These are phyloP conservation scores for Mesochorus sp. DNA, from an alignment of 2,888 invertebrate species.

Conservation along the genomic window DNA sequence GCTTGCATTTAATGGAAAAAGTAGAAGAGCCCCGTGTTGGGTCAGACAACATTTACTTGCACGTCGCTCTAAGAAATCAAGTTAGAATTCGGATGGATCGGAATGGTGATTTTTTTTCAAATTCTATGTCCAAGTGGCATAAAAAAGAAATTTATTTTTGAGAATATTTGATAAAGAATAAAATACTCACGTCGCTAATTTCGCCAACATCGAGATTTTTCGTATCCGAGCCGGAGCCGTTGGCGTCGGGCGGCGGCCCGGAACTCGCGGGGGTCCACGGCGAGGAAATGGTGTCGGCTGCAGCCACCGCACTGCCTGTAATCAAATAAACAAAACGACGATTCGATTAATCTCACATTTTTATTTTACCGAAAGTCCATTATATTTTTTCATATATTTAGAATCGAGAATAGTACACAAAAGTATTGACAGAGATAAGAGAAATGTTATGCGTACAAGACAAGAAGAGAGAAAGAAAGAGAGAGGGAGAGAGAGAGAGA, in stretches of 20 bases:
- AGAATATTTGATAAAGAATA: too few relatives aligned
- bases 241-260: constrained; percentile 94
- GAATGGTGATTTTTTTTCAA: too few relatives aligned
- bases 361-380: too few relatives aligned
- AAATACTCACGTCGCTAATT: constrained; percentile 91
- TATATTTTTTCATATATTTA: too few relatives aligned
- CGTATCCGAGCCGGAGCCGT: constrained; percentile 95
- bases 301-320: constrained; percentile 87
- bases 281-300: constrained; percentile 97
- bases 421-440: too few relatives aligned
- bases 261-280: constrained; percentile 96
- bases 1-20: neutral
- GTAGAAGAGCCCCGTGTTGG: neutral
- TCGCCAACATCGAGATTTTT: constrained; percentile 96
- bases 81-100: too few relatives aligned
- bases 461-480: too few relatives aligned
- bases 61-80: neutral
- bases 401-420: too few relatives aligned
- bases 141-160: too few relatives aligned
- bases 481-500: neutral
- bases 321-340: constrained; percentile 58
- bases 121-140: too few relatives aligned
- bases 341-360: neutral
- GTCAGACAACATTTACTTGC: constrained; percentile 13
- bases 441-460: too few relatives aligned